phyloP scores from a whole-genome alignment of 1,140 invertebrate genomes.

The Bradynema listronoti region DNA sequence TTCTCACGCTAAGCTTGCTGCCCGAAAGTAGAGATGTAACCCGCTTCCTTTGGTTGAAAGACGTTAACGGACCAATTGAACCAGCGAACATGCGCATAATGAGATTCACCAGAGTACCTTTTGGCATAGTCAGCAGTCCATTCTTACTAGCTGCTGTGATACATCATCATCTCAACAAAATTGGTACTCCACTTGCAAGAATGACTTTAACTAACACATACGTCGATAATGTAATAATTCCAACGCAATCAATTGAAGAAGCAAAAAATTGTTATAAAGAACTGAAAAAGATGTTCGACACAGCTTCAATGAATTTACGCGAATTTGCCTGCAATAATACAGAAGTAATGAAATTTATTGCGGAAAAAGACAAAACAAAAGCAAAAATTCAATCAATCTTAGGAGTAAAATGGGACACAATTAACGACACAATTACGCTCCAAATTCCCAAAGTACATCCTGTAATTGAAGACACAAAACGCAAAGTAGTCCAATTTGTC shows the following conservation, averaged over 20 bases:
- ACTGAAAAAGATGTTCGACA: constrained; percentile 15
- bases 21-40: constrained; percentile 15
- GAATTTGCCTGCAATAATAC: constrained; percentile 26
- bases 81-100: constrained; percentile 12
- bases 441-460: no score
- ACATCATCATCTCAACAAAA: constrained; percentile 15
- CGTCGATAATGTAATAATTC: constrained; percentile 30
- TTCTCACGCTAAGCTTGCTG: constrained; percentile 22
- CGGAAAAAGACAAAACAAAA: constrained; percentile 4
- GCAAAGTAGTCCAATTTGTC: no score
- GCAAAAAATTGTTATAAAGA: constrained; percentile 6
- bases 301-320: constrained; percentile 33
- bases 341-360: background rate
- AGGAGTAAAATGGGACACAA: no score
- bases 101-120: constrained; percentile 26
- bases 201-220: constrained; percentile 19
- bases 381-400: no score
- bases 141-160: constrained; percentile 27
- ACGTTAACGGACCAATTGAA: constrained; percentile 13
- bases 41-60: constrained; percentile 38
- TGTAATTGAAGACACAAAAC: no score
- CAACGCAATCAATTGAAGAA: background rate
- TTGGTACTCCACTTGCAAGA: background rate
- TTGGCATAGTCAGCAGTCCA: constrained; percentile 23
- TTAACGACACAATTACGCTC: no score